Conservation (phyloP, 2,888 invertebrate species). For the Ischnura elegans region DNA sequence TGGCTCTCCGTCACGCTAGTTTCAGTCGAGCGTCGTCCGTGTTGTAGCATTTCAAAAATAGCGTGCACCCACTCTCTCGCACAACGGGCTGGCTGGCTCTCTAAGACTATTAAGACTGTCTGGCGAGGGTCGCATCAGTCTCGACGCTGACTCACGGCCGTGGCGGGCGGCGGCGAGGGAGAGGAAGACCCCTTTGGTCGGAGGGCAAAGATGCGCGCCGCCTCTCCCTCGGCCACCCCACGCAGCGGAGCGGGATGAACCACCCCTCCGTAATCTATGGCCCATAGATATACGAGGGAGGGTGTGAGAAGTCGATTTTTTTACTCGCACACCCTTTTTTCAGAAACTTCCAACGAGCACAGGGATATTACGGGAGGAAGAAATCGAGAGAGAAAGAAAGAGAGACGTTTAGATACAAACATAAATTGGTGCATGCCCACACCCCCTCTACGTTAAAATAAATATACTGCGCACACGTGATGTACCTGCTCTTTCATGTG, state of each 20-base stretch:
- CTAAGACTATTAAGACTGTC: background rate
- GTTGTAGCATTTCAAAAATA: no score
- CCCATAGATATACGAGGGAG: background rate
- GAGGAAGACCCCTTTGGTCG: background rate
- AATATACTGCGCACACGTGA: no score
- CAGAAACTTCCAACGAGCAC: background rate
- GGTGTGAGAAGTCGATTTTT: background rate
- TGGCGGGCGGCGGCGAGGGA: background rate
- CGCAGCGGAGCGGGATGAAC: background rate
- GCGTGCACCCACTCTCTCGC: background rate
- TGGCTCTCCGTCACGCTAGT: no score
- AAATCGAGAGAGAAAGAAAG: background rate
- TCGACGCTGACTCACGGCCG: background rate
- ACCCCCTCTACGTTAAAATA: no score
- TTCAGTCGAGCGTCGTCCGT: no score
- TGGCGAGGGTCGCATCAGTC: background rate
- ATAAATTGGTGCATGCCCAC: no score
- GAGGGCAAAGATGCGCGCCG: background rate
- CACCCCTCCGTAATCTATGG: background rate
- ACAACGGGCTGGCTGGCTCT: background rate
- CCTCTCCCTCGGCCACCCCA: background rate
- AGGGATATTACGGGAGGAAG: no score
- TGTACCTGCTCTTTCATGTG: no score
- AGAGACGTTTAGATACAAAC: background rate
- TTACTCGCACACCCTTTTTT: background rate